Conservation (phyloP, 2,888 invertebrate genomes). For the Arge pagana region DNA sequence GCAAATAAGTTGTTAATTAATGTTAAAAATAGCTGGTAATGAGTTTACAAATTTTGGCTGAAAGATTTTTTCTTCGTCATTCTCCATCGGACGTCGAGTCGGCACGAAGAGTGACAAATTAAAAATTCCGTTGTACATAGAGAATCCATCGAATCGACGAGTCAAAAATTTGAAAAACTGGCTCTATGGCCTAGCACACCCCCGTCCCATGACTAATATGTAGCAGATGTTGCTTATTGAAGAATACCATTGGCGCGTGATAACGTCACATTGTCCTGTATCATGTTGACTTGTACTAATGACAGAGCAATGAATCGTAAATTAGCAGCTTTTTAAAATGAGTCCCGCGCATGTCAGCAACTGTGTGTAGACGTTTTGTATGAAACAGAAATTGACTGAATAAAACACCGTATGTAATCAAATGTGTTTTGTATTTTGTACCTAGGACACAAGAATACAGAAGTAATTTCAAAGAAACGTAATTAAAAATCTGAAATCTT, state of each 20-base stretch:
- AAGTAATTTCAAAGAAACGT: no score
- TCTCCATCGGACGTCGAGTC: neutral
- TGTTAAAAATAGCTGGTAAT: constrained; percentile 45
- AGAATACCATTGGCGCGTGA: no score
- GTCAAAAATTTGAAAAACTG: constrained; percentile 14
- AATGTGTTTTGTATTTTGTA: no score
- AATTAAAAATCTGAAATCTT: no score
- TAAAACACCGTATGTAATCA: constrained; percentile 3
- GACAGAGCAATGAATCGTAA: constrained; percentile 5
- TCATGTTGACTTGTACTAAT: constrained; percentile 10
- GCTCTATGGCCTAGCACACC: constrained; percentile 17
- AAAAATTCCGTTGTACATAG: constrained; percentile 28
- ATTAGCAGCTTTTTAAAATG: constrained; percentile 4
- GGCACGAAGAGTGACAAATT: neutral
- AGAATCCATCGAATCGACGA: constrained; percentile 12
- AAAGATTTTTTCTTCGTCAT: constrained; percentile 31
- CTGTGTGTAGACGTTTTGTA: constrained; percentile 11
- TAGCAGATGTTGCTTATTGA: constrained; percentile 23
- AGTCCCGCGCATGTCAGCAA: constrained; percentile 1
- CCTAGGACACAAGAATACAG: no score
- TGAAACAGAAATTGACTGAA: constrained; percentile 14
- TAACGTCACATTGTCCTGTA: no score
- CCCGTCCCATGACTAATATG: constrained; percentile 24
- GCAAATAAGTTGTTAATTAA: constrained; percentile 48
- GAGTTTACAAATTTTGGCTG: constrained; percentile 37